Evolutionary conservation across 2,888 invertebrate genomes (phyloP), one percentile per base, ranked within the genome.

Genomic region (Germaria angustata): DNA sequence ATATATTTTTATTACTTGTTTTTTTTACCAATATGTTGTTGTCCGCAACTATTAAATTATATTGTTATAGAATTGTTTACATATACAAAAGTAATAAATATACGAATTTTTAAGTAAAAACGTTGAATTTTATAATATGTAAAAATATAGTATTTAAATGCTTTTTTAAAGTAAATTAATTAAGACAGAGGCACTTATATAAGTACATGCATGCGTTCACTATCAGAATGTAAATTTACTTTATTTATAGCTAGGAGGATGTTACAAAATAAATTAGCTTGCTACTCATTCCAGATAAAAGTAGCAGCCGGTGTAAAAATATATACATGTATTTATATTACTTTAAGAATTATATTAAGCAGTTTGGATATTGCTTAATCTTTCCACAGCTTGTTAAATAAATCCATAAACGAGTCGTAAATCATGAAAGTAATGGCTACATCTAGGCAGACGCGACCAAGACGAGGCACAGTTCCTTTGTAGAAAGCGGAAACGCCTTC

Each of bases 401-500:
- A 90, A 72, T 99, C 98, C 97, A 99, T 99, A 90, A 99, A 98
- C 77, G 96, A 97, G 91, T 99, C 99, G 90, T 99, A 99, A 87
- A 99, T 98, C 95, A 99, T 99, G 92, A 99, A 99, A 0, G 99
- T 99, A 85, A 99, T 99, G 46, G 96, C 99, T 15, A 99, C 99
- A 91, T 99, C 99, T 84, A 99, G 93, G 85, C 99, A 99, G 0
- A 99, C 99, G 84, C 99, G 94, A 87, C 98, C 95, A 87, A 99
- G 93, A 76, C 99, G 93, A 0, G 99, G 99, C 57, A 99, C 95
- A 0, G 99, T 99, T 85, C 99, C 99, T 92, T 99, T 99, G 93
- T 99, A 99, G 93, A 99, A 99, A 91, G 98, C 99, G 51, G 92
- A 90, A 2, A 97, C 95, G 13, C 99, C 99, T 92, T 99, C 99